A percentile compares a stretch with the other conserved stretches of the same genome.
Conservation (phyloP, 2,113 vertebrate species). For the Erinaceus europaeus region DNA sequence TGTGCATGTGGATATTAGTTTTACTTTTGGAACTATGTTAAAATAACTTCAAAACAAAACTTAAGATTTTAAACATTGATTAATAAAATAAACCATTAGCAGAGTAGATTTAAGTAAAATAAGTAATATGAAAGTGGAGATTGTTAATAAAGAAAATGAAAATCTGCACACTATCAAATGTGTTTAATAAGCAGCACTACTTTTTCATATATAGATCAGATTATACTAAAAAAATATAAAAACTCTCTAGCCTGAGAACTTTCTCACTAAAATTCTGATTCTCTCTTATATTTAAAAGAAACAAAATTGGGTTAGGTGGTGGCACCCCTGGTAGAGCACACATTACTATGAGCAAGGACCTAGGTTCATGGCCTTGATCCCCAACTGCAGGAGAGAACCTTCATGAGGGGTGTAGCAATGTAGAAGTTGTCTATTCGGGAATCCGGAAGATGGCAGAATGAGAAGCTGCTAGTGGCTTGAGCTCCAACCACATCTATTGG, state of each 20-base stretch:
- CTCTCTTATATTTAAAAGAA: background rate
- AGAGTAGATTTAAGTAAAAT: slow-evolving; percentile 18
- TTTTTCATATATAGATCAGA: background rate
- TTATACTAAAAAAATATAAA: background rate
- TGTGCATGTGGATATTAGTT: slow-evolving; percentile 29
- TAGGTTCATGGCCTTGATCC: too few species aligned
- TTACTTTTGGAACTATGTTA: slow-evolving; percentile 4
- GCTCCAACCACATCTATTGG: too few species aligned
- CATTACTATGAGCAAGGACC: too few species aligned
- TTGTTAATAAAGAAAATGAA: background rate
- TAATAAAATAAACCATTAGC: background rate
- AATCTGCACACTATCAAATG: background rate
- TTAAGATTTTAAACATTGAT: background rate
- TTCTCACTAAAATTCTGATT: background rate
- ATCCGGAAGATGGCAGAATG: too few species aligned
- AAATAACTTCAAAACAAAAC: slow-evolving; percentile 22
- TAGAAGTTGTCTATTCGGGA: too few species aligned
- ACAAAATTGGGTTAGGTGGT: too few species aligned
- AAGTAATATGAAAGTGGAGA: background rate
- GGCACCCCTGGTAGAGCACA: too few species aligned
- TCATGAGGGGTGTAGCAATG: too few species aligned
- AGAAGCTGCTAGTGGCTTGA: too few species aligned
- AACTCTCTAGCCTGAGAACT: background rate
- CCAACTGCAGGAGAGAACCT: too few species aligned
- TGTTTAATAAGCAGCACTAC: background rate